Conservation (phyloP, 2,797 vertebrate species). For the Sebastiscus tertius region DNA sequence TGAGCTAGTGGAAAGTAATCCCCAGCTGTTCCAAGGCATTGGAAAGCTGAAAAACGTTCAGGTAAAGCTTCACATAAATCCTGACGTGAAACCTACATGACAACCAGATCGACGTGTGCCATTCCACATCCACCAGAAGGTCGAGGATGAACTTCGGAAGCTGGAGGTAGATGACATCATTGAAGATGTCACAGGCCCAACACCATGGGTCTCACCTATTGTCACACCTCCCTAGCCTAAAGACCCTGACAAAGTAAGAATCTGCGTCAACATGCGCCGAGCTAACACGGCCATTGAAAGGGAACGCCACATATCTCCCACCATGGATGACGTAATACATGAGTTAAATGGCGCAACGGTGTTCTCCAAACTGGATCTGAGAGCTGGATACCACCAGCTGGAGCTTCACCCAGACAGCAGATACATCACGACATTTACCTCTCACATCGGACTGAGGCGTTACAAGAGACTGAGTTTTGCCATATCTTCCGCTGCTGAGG, state of each 20-base stretch:
- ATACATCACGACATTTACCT: constrained; percentile 41
- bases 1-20: neutral
- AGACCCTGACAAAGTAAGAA: constrained; percentile 17
- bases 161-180: constrained; percentile 26
- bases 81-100: neutral
- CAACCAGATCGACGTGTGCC: constrained; percentile 24
- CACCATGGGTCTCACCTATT: constrained; percentile 29
- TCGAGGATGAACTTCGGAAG: constrained; percentile 19
- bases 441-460: constrained; percentile 5
- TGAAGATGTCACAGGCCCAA: constrained; percentile 20
- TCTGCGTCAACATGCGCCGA: too few relatives aligned
- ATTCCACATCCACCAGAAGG: constrained; percentile 26
- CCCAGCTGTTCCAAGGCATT: constrained; percentile 7
- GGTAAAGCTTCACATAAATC: constrained; percentile 35
- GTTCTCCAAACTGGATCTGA: too few relatives aligned
- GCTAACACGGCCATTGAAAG: too few relatives aligned
- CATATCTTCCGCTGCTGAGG: neutral
- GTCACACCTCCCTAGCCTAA: constrained; percentile 29
- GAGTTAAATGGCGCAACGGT: too few relatives aligned
- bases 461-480: constrained; percentile 19
- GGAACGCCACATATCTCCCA: too few relatives aligned
- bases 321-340: too few relatives aligned
- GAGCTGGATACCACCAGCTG: too few relatives aligned
- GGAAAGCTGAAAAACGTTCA: constrained; percentile 30
- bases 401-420: too few relatives aligned